Percentiles rank a stretch among this genome's conserved stretches.
phyloP scores from a whole-genome alignment of 2,888 invertebrate species.

The Stratiomys singularior region DNA sequence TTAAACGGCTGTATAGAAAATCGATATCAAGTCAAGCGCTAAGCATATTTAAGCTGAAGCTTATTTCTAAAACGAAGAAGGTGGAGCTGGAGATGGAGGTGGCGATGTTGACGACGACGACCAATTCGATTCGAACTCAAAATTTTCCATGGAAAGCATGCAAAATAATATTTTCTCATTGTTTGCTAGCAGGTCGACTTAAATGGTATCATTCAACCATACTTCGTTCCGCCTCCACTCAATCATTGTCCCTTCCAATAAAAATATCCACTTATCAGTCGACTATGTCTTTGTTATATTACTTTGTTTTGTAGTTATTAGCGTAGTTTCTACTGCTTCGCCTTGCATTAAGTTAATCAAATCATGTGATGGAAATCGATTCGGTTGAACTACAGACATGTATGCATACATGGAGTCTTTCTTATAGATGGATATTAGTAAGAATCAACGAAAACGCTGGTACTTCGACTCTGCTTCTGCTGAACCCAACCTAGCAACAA shows the following conservation, averaged over 20 bases:
- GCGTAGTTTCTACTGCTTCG: not conserved
- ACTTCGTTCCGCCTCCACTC: not conserved
- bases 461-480: not conserved
- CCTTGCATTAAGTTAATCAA: slow-evolving; percentile 11
- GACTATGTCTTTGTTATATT: not conserved
- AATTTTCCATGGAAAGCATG: not conserved
- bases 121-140: not conserved
- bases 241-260: not conserved
- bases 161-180: slow-evolving; percentile 8
- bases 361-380: slow-evolving; percentile 23
- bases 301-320: no score
- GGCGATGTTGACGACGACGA: no score
- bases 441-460: not conserved
- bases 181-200: slow-evolving; percentile 3
- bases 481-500: not conserved
- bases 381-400: not conserved
- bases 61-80: not conserved
- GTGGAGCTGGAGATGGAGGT: not conserved
- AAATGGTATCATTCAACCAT: no score
- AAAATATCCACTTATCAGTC: not conserved
- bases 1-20: slow-evolving; percentile 45
- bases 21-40: slow-evolving; percentile 47
- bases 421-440: not conserved
- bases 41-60: not conserved
- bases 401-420: not conserved